Evolutionary conservation across 2,888 invertebrate genomes (phyloP).

Genomic region (Entomobrya multifasciata): DNA sequence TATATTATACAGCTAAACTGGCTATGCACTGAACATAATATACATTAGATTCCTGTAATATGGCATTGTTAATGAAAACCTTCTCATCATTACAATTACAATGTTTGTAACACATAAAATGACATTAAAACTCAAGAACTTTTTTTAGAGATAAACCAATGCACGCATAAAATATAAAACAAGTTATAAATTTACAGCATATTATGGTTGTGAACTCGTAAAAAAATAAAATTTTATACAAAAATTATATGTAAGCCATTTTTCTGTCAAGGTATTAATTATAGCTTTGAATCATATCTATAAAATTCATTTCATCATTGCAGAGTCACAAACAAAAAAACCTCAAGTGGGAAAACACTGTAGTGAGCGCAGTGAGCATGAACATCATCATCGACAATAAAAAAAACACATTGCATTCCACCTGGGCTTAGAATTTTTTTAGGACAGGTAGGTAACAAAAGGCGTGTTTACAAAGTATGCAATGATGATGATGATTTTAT

Average conservation of each 20-base stretch:
- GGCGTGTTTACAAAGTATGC: neutral
- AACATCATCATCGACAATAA: neutral
- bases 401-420: neutral
- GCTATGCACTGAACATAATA: too few species aligned
- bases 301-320: neutral
- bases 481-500: too few species aligned
- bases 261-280: conserved; percentile 18
- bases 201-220: neutral
- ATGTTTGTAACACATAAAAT: conserved; percentile 1
- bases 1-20: neutral
- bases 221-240: neutral
- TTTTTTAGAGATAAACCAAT: neutral
- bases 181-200: conserved; percentile 13
- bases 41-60: too few species aligned
- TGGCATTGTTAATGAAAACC: conserved; percentile 45
- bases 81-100: conserved; percentile 39
- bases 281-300: neutral
- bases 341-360: too few species aligned
- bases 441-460: conserved; percentile 33
- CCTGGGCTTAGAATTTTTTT: conserved; percentile 36
- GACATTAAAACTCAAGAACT: conserved; percentile 20
- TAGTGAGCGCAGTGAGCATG: too few species aligned
- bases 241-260: neutral
- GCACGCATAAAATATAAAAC: neutral
- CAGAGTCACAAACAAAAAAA: neutral